Evolutionary conservation across 2,888 invertebrate species (phyloP), one percentile per base, ranked within the genome.

Genomic region (Leptarthrus brevirostris): DNA sequence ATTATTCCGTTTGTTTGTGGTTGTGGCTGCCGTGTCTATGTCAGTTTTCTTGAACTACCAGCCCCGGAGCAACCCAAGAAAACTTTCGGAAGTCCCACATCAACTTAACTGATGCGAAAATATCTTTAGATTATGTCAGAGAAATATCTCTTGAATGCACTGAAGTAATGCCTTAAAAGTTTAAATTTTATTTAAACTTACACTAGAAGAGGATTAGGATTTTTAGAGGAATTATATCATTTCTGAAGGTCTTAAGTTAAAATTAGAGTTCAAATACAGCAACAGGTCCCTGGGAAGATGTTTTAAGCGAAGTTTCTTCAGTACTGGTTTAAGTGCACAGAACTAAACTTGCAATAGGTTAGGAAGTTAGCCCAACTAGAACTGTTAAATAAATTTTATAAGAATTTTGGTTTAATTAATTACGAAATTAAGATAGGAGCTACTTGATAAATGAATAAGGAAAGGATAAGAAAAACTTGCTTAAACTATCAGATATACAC

Each of bases 51-150:
- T 49, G 5, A 36, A 2, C 69, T 12, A 18, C 18, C 18, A 52
- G 22, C 52, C 8, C 49, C 16, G 26, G 18, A 20, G 16, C 30
- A 30, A 24, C 49, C 44, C 69, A 52, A 69, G 52, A 52, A 69
- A 69, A 69, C 69, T 69, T 69, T 69, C 69, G 49, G 69, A 69
- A 69, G 52, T 49, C 69, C 52, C 69, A 49, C 69, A 52, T 69
- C 69, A 69, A 69, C 69, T 69, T 52, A 69, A 69, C 69, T 69
- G 69, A 69, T 69, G 69, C 69, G 69, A 69, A 69, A 69, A 69
- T 69, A 69, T 69, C 52, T 52, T 52, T 52, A 49, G 69, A 52
- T 69, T 69, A 69, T 69, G 69, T 69, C 69, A 69, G 69, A 69
- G 36, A 52, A 69, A 44, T 52, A 69, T 69, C 69, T 69, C 52